phyloP scores from a whole-genome alignment of 2,797 vertebrate species.

The Thalassophryne amazonica region DNA sequence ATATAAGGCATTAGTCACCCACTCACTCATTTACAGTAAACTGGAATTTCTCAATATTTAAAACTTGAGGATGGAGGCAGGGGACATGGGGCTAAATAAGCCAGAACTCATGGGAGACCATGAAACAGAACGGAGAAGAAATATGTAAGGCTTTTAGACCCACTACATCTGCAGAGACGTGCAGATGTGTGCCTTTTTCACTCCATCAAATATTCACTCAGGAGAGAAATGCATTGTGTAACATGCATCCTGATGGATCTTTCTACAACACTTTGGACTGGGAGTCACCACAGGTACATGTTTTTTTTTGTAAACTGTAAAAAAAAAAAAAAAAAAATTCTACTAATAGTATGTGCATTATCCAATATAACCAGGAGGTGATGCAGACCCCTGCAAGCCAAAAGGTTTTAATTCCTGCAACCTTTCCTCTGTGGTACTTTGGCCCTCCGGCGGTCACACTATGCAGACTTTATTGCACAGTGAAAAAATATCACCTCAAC shows the following conservation, averaged over 20 bases:
- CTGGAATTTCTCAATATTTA: constrained; percentile 28
- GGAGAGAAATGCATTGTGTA: constrained; percentile 43
- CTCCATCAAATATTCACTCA: constrained; percentile 71
- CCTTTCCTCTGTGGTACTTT: not conserved
- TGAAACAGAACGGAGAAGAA: constrained; percentile 31
- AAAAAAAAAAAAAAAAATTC: too few species aligned
- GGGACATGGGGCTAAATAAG: constrained; percentile 13
- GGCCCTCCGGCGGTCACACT: constrained; percentile 1
- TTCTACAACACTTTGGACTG: constrained; percentile 31
- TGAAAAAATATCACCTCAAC: constrained; percentile 9
- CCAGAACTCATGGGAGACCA: constrained; percentile 26
- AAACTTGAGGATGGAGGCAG: constrained; percentile 19
- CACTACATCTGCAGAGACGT: constrained; percentile 40
- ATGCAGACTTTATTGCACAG: constrained; percentile 4
- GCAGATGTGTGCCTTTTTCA: constrained; percentile 45
- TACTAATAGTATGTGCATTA: not conserved
- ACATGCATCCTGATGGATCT: constrained; percentile 26
- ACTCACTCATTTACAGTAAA: too few species aligned
- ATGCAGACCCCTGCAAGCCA: not conserved
- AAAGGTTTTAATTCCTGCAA: too few species aligned
- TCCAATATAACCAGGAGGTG: not conserved
- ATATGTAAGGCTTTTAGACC: constrained; percentile 59
- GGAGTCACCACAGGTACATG: constrained; percentile 43
- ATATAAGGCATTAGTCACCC: too few species aligned
- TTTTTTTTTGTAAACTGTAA: constrained; percentile 35